Evolutionary conservation across 2,888 invertebrate genomes (phyloP), one percentile per base, ranked within the genome.

Genomic region (Hemistola chrysoprasaria): DNA sequence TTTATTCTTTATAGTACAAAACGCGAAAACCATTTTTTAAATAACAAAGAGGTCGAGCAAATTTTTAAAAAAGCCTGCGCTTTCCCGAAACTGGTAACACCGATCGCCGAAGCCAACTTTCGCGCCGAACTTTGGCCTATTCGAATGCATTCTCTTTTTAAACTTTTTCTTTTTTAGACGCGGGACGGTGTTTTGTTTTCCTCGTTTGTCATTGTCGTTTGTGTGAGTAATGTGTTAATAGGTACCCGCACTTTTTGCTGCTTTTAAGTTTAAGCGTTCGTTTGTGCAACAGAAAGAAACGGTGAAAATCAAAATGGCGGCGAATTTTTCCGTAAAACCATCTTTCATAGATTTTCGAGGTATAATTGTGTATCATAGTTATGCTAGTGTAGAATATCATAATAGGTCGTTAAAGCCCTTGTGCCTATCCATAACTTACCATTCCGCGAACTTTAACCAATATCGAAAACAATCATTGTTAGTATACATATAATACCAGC

Each of bases 161-260:
- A 53, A 61, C 57, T 57, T 62, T 59, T 65, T 56, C 59, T 57
- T 39, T 53, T 52, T 53, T 50, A 43, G 42, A 41, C 55, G 49
- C 52, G 59, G 53, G 56, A 55, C 51, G 53, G 48, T 57, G 61
- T 66, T 68, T 68, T 65, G 58, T 70, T 68, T 65, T 65, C 59
- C 60, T 62, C 63, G 62, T 71, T 69, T 65, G 63, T 65, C 65
- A 65, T 62, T 63, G 67, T 69, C 69, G 61, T 56, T 68, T 62
- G 66, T 64, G 64, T 66, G 68, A 70, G 69, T 69, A 67, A 70
- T 69, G 69, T 67, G 65, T 62, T 71, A 70, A 71, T 71, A 67
- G 69, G 69, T 60, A 62, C 60, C 59, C 56, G 61, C 60, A 59
- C 62, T 63, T 62, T 59, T 59, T 34, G 34, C 57, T 59, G 65